Evolutionary conservation across 2,113 vertebrate species (phyloP).

Genomic region (Oxygymnocypris stewartii): DNA sequence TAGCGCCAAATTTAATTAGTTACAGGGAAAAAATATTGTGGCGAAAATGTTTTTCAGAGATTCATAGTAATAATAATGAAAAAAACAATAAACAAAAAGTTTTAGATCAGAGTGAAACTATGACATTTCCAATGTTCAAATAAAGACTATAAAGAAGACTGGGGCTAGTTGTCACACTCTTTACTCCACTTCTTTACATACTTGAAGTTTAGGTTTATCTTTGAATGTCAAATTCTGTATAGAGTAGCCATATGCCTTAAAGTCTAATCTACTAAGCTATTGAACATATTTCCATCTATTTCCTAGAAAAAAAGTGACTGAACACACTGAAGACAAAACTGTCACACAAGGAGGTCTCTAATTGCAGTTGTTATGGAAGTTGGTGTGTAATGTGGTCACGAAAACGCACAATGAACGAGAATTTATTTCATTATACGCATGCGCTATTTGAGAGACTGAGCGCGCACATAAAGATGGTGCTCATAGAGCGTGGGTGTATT

Average conservation of each 20-base stretch:
- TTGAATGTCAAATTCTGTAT: neutral
- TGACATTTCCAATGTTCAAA: neutral
- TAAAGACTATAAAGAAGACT: neutral
- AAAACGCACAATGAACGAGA: no score
- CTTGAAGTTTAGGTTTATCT: neutral
- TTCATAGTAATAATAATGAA: neutral
- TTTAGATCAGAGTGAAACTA: neutral
- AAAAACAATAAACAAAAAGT: neutral
- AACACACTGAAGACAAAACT: neutral
- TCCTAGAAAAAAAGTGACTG: neutral
- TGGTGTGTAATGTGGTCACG: no score
- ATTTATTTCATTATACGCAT: no score
- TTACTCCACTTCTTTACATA: neutral
- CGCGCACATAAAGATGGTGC: no score
- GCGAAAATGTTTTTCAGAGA: constrained; percentile 39
- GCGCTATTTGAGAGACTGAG: no score
- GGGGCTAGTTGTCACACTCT: neutral
- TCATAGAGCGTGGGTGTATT: no score
- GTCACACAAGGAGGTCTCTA: no score
- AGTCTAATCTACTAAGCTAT: neutral
- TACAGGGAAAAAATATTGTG: constrained; percentile 20
- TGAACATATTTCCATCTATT: neutral
- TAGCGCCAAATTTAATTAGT: neutral
- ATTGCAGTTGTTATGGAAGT: no score
- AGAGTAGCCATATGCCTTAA: neutral